phyloP scores from a whole-genome alignment of 2,888 invertebrate species.

The Trachelus stipa region DNA sequence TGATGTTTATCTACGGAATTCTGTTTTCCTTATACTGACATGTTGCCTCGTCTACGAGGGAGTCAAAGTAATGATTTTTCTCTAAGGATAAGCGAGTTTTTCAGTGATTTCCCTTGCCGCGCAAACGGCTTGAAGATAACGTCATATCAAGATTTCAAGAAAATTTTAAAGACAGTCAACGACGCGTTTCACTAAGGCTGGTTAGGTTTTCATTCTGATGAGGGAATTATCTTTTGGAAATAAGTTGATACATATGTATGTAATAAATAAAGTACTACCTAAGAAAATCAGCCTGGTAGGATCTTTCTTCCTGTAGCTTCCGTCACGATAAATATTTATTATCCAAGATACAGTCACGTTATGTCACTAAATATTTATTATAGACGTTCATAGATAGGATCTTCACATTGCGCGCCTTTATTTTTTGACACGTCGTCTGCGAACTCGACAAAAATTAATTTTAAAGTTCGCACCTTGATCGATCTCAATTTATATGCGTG shows the following conservation, averaged over 20 bases:
- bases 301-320: not conserved
- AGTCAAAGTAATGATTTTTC: not conserved
- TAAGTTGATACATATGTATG: not conserved
- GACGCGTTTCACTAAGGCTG: not conserved
- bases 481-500: conserved; percentile 46
- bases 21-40: not conserved
- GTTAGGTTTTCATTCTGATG: not conserved
- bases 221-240: not conserved
- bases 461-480: conserved; percentile 40
- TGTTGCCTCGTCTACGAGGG: not conserved
- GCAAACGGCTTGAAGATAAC: not conserved
- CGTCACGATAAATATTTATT: not conserved
- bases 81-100: not conserved
- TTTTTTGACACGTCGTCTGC: not conserved
- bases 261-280: not conserved
- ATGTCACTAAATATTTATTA: too few relatives aligned
- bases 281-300: not conserved
- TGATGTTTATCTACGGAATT: not conserved
- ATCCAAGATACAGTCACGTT: too few relatives aligned
- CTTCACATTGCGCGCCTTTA: not conserved
- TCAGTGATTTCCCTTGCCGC: not conserved
- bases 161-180: too few relatives aligned
- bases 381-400: not conserved
- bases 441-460: conserved; percentile 40
- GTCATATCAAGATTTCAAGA: not conserved